Conservation (phyloP, 2,797 vertebrate species). For the Anguilla megastoma region DNA sequence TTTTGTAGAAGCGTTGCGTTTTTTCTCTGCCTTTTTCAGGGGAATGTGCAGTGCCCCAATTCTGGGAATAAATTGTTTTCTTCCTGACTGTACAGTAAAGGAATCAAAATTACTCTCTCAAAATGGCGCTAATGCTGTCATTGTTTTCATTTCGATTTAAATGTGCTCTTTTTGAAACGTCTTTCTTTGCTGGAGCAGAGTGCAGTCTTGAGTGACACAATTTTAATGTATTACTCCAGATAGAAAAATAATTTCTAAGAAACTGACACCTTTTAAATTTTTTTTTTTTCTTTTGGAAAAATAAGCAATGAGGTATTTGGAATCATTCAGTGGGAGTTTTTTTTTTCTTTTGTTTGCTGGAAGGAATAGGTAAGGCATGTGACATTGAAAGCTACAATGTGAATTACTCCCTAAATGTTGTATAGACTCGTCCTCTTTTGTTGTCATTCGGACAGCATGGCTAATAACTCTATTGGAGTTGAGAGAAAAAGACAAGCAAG, state of each 20-base stretch:
- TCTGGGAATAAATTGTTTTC: slow-evolving; percentile 4
- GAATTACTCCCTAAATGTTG: slow-evolving; percentile 64
- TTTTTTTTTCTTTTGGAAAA: not conserved
- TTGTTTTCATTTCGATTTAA: slow-evolving; percentile 72
- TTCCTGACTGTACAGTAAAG: not conserved
- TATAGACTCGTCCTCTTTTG: slow-evolving; percentile 58
- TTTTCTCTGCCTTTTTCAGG: slow-evolving; percentile 14
- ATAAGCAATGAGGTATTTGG: not conserved
- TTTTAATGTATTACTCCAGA: not conserved
- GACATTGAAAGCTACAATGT: slow-evolving; percentile 67
- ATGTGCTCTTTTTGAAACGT: slow-evolving; percentile 19
- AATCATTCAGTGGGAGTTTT: not conserved
- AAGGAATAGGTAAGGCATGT: slow-evolving; percentile 62
- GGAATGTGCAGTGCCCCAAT: slow-evolving; percentile 16
- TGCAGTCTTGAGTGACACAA: not conserved
- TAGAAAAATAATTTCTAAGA: not conserved
- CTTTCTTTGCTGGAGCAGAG: slow-evolving; percentile 8
- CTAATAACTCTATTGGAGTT: slow-evolving; percentile 70
- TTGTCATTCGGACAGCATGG: slow-evolving; percentile 67
- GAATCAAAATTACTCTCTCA: slow-evolving; percentile 1
- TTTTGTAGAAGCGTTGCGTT: slow-evolving; percentile 1
- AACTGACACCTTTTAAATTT: not conserved
- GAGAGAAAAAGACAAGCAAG: slow-evolving; percentile 30
- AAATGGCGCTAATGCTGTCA: not conserved
- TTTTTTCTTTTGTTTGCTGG: slow-evolving; percentile 47